phyloP scores from a whole-genome alignment of 2,888 invertebrate genomes.

The Drosophila kanekoi region DNA sequence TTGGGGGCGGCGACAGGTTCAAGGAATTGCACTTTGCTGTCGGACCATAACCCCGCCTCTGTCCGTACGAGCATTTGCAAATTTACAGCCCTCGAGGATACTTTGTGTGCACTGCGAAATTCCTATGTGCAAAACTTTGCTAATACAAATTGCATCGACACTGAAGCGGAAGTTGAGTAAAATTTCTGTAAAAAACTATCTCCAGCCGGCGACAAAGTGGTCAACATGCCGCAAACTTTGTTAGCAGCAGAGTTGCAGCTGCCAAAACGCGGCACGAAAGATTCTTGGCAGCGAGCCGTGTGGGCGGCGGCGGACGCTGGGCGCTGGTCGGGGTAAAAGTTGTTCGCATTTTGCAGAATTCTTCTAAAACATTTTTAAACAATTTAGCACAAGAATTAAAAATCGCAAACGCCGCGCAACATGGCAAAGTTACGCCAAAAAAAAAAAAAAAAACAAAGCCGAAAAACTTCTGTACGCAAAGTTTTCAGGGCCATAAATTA shows the following conservation, averaged over 20 bases:
- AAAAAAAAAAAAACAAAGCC: conserved; percentile 6
- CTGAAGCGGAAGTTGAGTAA: conserved; percentile 65
- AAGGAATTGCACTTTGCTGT: too few species aligned
- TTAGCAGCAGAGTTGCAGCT: conserved; percentile 51
- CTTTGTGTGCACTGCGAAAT: conserved; percentile 57
- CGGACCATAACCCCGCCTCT: conserved; percentile 74
- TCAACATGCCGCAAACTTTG: conserved; percentile 81
- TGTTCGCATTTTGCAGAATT: conserved; percentile 65
- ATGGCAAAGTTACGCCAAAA: conserved; percentile 58
- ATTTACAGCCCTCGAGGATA: conserved; percentile 64
- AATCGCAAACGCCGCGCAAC: conserved; percentile 79
- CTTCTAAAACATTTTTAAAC: conserved; percentile 80
- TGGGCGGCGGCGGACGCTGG: neutral
- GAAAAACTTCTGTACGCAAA: conserved; percentile 72
- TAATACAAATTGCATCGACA: conserved; percentile 79
- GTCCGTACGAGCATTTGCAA: conserved; percentile 30
- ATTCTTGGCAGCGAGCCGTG: conserved; percentile 1
- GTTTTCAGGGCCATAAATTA: conserved; percentile 83
- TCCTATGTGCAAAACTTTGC: conserved; percentile 64
- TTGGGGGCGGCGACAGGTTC: neutral
- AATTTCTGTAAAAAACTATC: conserved; percentile 51
- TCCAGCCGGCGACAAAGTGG: conserved; percentile 73
- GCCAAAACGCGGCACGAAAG: conserved; percentile 41
- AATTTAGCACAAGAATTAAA: conserved; percentile 81
- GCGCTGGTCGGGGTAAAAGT: conserved; percentile 38